phyloP scores from a whole-genome alignment of 2,113 vertebrate species.

The Petroica traversi region DNA sequence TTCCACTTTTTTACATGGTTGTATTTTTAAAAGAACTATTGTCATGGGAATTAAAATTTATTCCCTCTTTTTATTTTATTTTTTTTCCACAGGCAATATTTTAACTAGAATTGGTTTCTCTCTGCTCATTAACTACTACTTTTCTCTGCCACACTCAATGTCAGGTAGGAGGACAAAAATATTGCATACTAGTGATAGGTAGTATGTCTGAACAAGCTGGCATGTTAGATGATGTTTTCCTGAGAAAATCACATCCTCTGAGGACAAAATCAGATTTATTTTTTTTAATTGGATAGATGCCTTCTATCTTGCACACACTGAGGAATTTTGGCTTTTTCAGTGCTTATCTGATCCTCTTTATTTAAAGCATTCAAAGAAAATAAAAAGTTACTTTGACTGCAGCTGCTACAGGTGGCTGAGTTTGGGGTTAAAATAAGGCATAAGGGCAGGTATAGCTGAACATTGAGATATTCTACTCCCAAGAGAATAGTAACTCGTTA shows the following conservation, averaged over 20 bases:
- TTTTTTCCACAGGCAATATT: neutral
- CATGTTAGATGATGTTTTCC: neutral
- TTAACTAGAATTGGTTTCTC: neutral
- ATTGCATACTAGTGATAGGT: neutral
- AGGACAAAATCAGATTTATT: neutral
- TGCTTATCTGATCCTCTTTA: neutral
- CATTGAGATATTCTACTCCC: neutral
- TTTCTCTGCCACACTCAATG: neutral
- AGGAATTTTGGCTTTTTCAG: neutral
- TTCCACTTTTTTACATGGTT: neutral
- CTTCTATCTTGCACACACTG: neutral
- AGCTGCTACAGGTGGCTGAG: neutral
- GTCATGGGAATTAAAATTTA: neutral
- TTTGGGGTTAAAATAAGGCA: neutral
- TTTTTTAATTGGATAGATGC: neutral
- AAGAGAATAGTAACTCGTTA: neutral
- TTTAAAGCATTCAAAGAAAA: neutral
- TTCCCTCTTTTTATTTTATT: neutral
- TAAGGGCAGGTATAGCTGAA: neutral
- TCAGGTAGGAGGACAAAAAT: neutral
- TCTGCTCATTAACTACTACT: neutral
- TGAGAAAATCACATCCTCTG: neutral
- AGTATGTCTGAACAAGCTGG: neutral
- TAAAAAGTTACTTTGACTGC: neutral
- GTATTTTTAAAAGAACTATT: neutral